Base-by-base conservation (phyloP, 2,888 invertebrate genomes). In the Heliothis peltigera region DNA sequence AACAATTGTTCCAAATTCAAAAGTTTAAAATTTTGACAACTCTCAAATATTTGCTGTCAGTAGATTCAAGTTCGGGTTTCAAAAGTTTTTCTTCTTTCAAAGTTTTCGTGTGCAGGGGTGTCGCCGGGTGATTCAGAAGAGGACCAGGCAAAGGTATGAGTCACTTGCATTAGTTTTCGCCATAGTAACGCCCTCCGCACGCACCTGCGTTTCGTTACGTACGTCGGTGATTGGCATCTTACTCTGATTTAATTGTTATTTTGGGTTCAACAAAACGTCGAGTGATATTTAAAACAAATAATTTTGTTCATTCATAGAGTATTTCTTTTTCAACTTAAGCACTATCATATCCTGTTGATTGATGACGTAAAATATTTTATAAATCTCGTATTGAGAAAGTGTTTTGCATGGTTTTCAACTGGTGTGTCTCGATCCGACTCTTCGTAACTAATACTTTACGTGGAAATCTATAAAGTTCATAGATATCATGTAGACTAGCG, bases 131-230 rank as follows among this genome's bases (percentile, higher is more conserved):
- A 93, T 87, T 91, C 91, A 93, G 90, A 90, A 87, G 89, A 87
- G 90, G 89, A 91, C 84, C 89, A 88, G 85, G 75, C 81, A 70
- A 84, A 93, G 93, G 94, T 93, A 89, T 90, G 94, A 94, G 87
- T 93, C 94, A 93, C 81, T 87, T 83, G 53, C 63, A 69, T 69
- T 83, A 77, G 85, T 85, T 83, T 88, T 92, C 85, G 87, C 90
- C 93, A 94, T 94, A 94, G 94, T 91, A 94, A 94, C 94, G 81
- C 94, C 94, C 93, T 88, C 70, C 58, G 63, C 81, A 87, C 85
- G 85, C 87, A 88, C 87, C 85, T 87, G 86, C 75, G 80, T 81
- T 84, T 25, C 51, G 39, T 32, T 25, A 19, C 64, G 61, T 67
- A 70, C 72, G 69, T 70, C 75, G 59, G 21, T 58, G 75, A 81